phyloP scores from a whole-genome alignment of 2,113 vertebrate species.

The Himantopus leucocephalus region DNA sequence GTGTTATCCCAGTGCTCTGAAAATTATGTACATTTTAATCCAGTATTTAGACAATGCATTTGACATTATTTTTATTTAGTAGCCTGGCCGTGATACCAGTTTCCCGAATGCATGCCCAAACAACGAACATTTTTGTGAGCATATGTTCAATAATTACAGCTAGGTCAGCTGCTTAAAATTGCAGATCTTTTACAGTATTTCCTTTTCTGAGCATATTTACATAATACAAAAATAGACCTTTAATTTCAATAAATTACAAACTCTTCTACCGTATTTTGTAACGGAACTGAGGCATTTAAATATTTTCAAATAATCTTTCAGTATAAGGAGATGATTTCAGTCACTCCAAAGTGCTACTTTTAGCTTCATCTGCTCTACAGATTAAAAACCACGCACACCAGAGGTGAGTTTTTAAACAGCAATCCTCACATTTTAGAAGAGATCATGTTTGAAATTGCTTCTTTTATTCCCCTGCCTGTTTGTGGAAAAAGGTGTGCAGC shows the following conservation, averaged over 20 bases:
- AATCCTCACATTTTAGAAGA: background rate
- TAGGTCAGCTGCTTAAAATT: background rate
- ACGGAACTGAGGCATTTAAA: background rate
- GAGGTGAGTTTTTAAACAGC: background rate
- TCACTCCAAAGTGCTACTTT: background rate
- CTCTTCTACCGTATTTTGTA: background rate
- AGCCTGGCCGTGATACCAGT: background rate
- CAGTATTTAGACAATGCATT: background rate
- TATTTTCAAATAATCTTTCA: background rate
- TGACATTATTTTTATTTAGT: background rate
- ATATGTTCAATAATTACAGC: background rate
- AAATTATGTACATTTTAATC: background rate
- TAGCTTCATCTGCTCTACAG: background rate
- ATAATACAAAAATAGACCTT: background rate
- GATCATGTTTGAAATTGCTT: background rate
- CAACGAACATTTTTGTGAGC: background rate
- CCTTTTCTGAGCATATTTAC: conserved; percentile 10
- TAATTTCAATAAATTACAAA: background rate
- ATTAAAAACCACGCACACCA: background rate
- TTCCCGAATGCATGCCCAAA: background rate
- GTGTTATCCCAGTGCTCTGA: background rate
- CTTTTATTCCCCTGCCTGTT: background rate
- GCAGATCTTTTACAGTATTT: background rate
- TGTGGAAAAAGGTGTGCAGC: background rate
- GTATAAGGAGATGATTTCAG: background rate